A percentile compares a stretch with the other conserved stretches of the same genome.
Evolutionary conservation across 2,113 vertebrate species (phyloP).

Genomic region (Pholis gunnellus): DNA sequence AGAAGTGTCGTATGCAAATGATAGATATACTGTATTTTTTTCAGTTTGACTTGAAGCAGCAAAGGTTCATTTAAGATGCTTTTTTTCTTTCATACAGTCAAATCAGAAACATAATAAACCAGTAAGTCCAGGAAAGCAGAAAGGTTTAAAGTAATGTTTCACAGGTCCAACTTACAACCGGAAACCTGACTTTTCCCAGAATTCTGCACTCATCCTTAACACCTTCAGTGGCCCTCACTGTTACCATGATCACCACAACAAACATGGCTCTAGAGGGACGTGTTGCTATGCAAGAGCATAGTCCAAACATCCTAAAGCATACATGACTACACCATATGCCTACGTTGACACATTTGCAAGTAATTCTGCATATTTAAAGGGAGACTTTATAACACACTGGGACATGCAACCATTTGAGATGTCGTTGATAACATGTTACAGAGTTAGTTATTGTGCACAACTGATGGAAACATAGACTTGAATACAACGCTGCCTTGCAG

Average conservation of each 20-base stretch:
- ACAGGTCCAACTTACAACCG: background rate
- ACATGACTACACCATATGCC: slow-evolving; percentile 2
- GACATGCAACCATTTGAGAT: background rate
- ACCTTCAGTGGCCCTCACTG: slow-evolving; percentile 9
- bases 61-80: background rate
- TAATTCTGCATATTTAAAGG: background rate
- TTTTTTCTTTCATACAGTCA: background rate
- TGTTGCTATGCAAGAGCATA: slow-evolving; percentile 42
- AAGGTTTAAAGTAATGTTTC: background rate
- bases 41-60: background rate
- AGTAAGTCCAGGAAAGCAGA: background rate
- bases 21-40: background rate
- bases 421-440: background rate
- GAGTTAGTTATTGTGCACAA: background rate
- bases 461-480: background rate
- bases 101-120: background rate
- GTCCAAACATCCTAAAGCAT: slow-evolving; percentile 39
- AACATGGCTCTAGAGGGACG: slow-evolving; percentile 35
- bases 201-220: background rate
- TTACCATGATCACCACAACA: slow-evolving; percentile 63
- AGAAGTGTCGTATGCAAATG: background rate
- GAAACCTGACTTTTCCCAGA: slow-evolving; percentile 24
- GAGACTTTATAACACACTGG: background rate
- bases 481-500: background rate
- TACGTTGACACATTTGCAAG: slow-evolving; percentile 8